phyloP scores from a whole-genome alignment of 2,113 vertebrate species.

The Poeciliopsis turrubarensis region DNA sequence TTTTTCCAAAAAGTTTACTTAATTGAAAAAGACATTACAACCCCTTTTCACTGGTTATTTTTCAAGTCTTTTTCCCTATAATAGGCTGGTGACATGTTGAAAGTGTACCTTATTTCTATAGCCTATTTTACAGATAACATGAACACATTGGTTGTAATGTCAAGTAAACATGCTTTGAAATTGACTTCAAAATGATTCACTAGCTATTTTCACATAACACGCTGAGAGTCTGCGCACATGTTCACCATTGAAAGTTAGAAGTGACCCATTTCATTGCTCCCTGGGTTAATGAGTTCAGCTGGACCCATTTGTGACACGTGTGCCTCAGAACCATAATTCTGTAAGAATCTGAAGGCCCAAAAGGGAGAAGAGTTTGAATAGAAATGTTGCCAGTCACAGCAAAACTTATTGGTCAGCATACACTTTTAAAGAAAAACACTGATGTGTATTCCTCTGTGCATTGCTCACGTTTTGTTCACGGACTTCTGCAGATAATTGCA shows the following conservation, averaged over 20 bases:
- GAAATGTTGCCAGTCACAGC: constrained; percentile 23
- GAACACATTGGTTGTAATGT: neutral
- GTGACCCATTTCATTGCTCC: constrained; percentile 61
- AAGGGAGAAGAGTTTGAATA: constrained; percentile 42
- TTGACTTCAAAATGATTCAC: neutral
- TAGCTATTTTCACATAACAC: neutral
- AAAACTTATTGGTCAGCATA: constrained; percentile 1
- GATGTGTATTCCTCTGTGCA: neutral
- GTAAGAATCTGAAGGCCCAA: constrained; percentile 57
- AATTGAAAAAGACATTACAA: no score
- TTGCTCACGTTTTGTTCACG: constrained; percentile 12
- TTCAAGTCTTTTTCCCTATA: no score
- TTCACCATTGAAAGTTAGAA: constrained; percentile 35
- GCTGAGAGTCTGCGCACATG: constrained; percentile 22
- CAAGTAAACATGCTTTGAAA: neutral
- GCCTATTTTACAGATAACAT: no score
- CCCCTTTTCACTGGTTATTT: no score
- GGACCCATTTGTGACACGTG: constrained; percentile 62
- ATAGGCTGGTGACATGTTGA: no score
- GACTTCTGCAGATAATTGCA: neutral
- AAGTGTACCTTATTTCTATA: no score
- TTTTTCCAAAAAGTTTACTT: neutral
- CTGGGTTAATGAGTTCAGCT: constrained; percentile 70
- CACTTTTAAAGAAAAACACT: neutral
- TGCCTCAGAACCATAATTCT: constrained; percentile 66